These are phyloP conservation scores for Graphium colonna DNA, from an alignment of 2,888 invertebrate genomes.

Conservation along the genomic window DNA sequence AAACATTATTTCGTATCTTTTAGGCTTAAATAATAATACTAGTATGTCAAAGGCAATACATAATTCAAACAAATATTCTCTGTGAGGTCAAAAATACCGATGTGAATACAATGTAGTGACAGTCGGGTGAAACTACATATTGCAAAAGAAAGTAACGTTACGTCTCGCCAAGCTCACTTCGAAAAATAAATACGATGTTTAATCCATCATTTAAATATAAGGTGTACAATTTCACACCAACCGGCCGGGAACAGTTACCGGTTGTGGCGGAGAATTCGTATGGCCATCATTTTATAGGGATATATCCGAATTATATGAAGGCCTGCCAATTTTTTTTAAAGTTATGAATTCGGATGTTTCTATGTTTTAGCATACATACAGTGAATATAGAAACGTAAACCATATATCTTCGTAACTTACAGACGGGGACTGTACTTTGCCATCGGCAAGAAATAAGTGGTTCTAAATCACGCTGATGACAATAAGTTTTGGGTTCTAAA, in stretches of 20 bases:
- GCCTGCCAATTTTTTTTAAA: too few relatives aligned
- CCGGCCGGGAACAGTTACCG: constrained; percentile 24
- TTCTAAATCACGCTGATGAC: too few relatives aligned
- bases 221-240: constrained; percentile 26
- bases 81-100: constrained; percentile 4
- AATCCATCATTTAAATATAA: constrained; percentile 25
- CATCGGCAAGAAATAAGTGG: too few relatives aligned
- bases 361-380: too few relatives aligned
- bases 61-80: neutral
- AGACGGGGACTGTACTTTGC: too few relatives aligned
- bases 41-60: too few relatives aligned
- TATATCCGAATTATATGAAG: neutral
- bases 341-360: too few relatives aligned
- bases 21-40: too few relatives aligned
- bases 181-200: constrained; percentile 23
- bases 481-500: too few relatives aligned
- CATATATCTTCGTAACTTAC: too few relatives aligned
- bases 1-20: too few relatives aligned
- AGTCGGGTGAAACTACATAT: constrained; percentile 12
- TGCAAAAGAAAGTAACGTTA: constrained; percentile 22
- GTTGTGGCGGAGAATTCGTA: constrained; percentile 12
- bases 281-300: constrained; percentile 1
- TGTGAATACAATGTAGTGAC: neutral
- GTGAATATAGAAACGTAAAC: too few relatives aligned
- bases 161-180: constrained; percentile 17